A percentile compares a stretch with the other conserved stretches of the same genome.
Evolutionary conservation across 2,888 invertebrate species (phyloP).

Genomic region (Oithona nana): DNA sequence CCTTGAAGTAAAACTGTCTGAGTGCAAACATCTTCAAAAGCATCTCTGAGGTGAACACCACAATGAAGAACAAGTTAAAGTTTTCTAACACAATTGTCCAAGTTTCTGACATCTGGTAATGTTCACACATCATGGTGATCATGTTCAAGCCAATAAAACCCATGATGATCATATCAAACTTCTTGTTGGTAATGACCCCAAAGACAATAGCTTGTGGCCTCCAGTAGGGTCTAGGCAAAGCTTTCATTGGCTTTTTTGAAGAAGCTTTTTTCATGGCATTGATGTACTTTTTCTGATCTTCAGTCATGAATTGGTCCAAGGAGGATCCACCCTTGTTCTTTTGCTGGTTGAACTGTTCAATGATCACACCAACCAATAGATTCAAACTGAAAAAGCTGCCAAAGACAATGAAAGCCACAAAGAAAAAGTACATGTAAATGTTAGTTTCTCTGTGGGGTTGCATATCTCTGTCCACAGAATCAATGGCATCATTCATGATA

Average conservation of each 20-base stretch:
- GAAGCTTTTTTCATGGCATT: conserved; percentile 99
- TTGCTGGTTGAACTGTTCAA: conserved; percentile 35
- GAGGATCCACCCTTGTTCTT: conserved; percentile 66
- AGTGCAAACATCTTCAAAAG: conserved; percentile 93
- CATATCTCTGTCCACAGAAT: conserved; percentile 49
- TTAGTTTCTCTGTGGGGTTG: conserved; percentile 29
- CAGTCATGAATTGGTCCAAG: conserved; percentile 98
- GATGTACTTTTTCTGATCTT: conserved; percentile 99
- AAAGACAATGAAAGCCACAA: conserved; percentile 34
- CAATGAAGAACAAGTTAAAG: conserved; percentile 93
- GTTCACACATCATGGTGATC: conserved; percentile 96
- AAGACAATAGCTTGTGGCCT: conserved; percentile 88
- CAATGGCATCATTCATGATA: conserved; percentile 32
- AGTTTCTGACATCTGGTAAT: conserved; percentile 37
- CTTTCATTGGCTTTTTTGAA: conserved; percentile 92
- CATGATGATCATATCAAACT: conserved; percentile 99
- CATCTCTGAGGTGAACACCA: conserved; percentile 94
- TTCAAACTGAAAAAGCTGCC: conserved; percentile 35
- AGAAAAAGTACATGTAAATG: conserved; percentile 31
- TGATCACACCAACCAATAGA: conserved; percentile 35
- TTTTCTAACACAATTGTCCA: conserved; percentile 48
- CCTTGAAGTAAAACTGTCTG: conserved; percentile 94
- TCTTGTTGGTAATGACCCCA: conserved; percentile 91
- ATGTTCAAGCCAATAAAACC: conserved; percentile 94
- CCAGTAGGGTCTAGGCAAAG: conserved; percentile 94